A percentile compares a stretch with the other conserved stretches of the same genome.
phyloP scores from a whole-genome alignment of 2,113 vertebrate genomes.

The Nannobrachium achirus region DNA sequence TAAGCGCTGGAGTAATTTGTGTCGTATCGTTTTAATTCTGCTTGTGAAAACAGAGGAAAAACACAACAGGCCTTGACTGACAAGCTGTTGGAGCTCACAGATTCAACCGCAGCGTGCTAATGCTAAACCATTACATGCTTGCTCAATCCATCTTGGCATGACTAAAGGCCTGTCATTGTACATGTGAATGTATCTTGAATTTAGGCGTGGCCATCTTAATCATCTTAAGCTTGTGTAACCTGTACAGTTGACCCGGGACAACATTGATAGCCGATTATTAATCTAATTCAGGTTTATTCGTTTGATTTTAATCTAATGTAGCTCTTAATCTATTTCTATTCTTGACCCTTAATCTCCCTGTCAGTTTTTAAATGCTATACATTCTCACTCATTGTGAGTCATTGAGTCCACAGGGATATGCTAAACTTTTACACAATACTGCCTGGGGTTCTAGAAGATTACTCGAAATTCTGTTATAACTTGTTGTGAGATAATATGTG shows the following conservation, averaged over 20 bases:
- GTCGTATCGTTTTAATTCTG: slow-evolving; percentile 31
- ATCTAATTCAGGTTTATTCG: slow-evolving; percentile 32
- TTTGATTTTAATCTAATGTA: slow-evolving; percentile 14
- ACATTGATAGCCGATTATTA: slow-evolving; percentile 24
- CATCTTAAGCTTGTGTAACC: slow-evolving; percentile 49
- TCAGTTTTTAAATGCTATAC: background rate
- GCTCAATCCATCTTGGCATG: slow-evolving; percentile 52
- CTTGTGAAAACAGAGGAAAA: slow-evolving; percentile 51
- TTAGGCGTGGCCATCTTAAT: slow-evolving; percentile 57
- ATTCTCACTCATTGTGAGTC: slow-evolving; percentile 10
- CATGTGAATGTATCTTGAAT: slow-evolving; percentile 46
- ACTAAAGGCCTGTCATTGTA: slow-evolving; percentile 46
- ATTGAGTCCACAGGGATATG: background rate
- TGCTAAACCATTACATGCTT: slow-evolving; percentile 71
- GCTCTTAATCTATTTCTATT: slow-evolving; percentile 30
- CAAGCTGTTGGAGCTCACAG: background rate
- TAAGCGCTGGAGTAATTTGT: slow-evolving; percentile 13
- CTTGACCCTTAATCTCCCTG: slow-evolving; percentile 19
- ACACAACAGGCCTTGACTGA: slow-evolving; percentile 27
- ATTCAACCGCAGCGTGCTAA: slow-evolving; percentile 35
- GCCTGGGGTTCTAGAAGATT: background rate
- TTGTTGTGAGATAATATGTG: slow-evolving; percentile 26
- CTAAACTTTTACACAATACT: slow-evolving; percentile 14
- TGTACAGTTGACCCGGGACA: slow-evolving; percentile 18
- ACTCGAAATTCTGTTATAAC: slow-evolving; percentile 21